phyloP scores from a whole-genome alignment of 92 coral and sea anemone genomes.

The Porites cylindrica region DNA sequence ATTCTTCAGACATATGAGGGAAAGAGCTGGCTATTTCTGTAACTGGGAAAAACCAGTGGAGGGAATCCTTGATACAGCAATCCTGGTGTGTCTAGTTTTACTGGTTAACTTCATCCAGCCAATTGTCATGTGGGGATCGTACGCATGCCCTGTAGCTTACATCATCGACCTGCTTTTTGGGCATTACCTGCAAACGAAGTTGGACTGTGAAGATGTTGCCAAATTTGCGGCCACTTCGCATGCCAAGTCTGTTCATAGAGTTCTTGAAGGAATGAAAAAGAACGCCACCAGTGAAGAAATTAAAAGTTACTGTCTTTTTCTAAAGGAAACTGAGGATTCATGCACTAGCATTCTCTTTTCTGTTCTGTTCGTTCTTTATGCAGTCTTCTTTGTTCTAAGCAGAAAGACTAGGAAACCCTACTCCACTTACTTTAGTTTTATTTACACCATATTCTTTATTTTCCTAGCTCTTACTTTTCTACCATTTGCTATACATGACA shows the following conservation, averaged over 20 bases:
- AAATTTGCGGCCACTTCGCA: background rate
- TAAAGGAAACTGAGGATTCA: constrained; percentile 2
- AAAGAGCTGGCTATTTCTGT: constrained; percentile 42
- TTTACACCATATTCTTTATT: background rate
- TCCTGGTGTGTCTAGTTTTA: constrained; percentile 11
- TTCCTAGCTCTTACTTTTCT: constrained; percentile 40
- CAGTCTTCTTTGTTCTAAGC: constrained; percentile 21
- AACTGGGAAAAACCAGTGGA: constrained; percentile 51
- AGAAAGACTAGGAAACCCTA: background rate
- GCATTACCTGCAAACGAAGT: constrained; percentile 26
- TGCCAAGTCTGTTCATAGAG: background rate
- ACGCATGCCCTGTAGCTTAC: constrained; percentile 53
- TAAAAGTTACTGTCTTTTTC: background rate
- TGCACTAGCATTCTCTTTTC: constrained; percentile 27
- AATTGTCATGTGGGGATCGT: constrained; percentile 35
- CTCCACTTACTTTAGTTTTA: constrained; percentile 9
- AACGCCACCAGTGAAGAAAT: background rate
- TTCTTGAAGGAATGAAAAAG: background rate
- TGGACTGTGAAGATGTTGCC: constrained; percentile 34
- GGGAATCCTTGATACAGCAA: constrained; percentile 41
- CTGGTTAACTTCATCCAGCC: constrained; percentile 42
- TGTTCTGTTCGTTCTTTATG: constrained; percentile 15
- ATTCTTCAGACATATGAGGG: constrained; percentile 36
- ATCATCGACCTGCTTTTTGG: constrained; percentile 55
- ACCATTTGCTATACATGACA: constrained; percentile 55